Base-by-base conservation (phyloP, 2,797 vertebrate genomes). In the Notolepis coatsorum region DNA sequence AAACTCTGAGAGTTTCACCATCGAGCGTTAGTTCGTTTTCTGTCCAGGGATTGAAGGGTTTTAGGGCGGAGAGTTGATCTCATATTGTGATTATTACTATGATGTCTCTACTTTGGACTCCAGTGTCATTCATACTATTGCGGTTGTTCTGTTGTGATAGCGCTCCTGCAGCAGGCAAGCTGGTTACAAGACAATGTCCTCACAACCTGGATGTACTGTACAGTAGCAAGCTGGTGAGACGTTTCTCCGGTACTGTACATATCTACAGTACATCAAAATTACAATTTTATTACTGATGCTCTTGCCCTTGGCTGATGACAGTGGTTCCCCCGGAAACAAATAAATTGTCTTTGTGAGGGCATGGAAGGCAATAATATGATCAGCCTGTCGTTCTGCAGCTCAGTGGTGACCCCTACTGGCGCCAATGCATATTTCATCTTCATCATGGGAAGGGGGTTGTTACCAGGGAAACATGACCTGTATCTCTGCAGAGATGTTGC, bases 191-290 rank as follows among this genome's bases (percentile, higher is more conserved):
- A 13, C 39, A 56, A 42, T 37, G 50, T 31, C 43, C 41, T 71
- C 54, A 30, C 42, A 48, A 23, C 37, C 47, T 28, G 61, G 65
- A 71, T 78, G 68, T 65, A 65, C n/a, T 49, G 65, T 51, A 53
- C 24, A 52, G 23, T 45, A 31, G 37, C 42, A 52, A 57, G 15
- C 46, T 33, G 33, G 41, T 51, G 15, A 35, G 21, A 41, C 59
- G 45, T 59, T 18, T 25, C 46, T 53, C 33, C 49, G 56, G 33
- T 50, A 53, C 28, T 71, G 15, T 56, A 42, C 15, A 56, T 28
- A 20, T 8, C 25, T 43, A 52, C 25, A 23, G 48, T n/a, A n/a
- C n/a, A n/a, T 53, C 42, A 50, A 39, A 54, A 28, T 31, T 58
- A 17, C 55, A 46, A 42, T 65, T 61, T 56, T 50, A 35, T 21